Percentiles rank a stretch among this genome's conserved stretches.
Conservation (phyloP, 2,113 vertebrate species). For the Vulpes lagopus region DNA sequence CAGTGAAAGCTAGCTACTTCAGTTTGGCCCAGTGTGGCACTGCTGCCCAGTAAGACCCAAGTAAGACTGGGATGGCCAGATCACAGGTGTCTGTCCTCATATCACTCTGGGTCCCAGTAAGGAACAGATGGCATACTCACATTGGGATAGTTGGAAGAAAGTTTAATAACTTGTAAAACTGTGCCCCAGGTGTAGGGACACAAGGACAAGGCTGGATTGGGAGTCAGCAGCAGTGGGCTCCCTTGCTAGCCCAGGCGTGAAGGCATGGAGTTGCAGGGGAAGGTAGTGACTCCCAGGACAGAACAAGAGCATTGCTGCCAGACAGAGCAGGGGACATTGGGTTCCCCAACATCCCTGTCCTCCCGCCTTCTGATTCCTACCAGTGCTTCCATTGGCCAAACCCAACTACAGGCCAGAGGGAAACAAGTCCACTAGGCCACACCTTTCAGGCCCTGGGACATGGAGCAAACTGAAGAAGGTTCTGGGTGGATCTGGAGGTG, state of each 20-base stretch:
- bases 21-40: too few relatives aligned
- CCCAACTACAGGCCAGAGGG: background rate
- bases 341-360: background rate
- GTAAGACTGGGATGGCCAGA: background rate
- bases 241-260: background rate
- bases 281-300: background rate
- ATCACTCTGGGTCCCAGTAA: background rate
- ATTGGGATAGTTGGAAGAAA: background rate
- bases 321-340: background rate
- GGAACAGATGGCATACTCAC: constrained; percentile 7
- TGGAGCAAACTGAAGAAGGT: background rate
- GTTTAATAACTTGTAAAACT: background rate
- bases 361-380: background rate
- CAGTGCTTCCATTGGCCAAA: background rate
- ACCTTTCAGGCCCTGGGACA: background rate
- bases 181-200: background rate
- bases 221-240: background rate
- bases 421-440: background rate
- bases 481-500: too few relatives aligned
- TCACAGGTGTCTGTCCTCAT: background rate
- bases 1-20: background rate
- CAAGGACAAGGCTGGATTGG: background rate
- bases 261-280: background rate
- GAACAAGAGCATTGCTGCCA: background rate
- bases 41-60: background rate